Conservation (phyloP, 2,888 invertebrate species). For the Oligia latruncula region DNA sequence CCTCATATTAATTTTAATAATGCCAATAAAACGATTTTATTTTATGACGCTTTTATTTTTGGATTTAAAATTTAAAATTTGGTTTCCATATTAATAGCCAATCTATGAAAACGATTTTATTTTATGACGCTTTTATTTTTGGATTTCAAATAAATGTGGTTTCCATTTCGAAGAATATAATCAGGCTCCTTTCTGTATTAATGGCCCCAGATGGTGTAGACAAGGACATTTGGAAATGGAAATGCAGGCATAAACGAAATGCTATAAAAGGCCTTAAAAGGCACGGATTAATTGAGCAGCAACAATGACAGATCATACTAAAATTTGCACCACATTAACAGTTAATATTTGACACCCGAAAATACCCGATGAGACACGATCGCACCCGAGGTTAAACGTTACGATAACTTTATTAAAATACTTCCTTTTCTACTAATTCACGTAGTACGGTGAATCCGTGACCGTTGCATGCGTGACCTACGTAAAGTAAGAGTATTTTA, state of each 20-base stretch:
- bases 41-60: neutral
- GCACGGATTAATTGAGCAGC: neutral
- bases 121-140: neutral
- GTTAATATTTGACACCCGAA: neutral
- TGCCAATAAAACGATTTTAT: neutral
- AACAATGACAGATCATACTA: neutral
- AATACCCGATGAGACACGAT: neutral
- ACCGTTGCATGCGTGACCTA: neutral
- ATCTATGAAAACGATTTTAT: neutral
- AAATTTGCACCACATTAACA: neutral
- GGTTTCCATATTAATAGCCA: neutral
- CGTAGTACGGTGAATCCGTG: constrained; percentile 16
- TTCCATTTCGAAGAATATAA: neutral
- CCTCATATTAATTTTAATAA: neutral
- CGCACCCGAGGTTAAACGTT: neutral
- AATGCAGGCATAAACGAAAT: neutral
- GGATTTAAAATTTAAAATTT: neutral
- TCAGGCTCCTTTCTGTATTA: neutral
- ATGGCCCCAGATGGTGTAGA: neutral
- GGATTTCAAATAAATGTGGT: too few species aligned
- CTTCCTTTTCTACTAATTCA: constrained; percentile 15
- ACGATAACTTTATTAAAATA: neutral
- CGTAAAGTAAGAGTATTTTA: constrained; percentile 4
- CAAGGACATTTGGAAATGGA: neutral
- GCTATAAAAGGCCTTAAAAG: neutral